These are phyloP conservation scores for Platyrinchus mystaceus DNA, from an alignment of 2,797 vertebrate genomes.

Conservation along the genomic window DNA sequence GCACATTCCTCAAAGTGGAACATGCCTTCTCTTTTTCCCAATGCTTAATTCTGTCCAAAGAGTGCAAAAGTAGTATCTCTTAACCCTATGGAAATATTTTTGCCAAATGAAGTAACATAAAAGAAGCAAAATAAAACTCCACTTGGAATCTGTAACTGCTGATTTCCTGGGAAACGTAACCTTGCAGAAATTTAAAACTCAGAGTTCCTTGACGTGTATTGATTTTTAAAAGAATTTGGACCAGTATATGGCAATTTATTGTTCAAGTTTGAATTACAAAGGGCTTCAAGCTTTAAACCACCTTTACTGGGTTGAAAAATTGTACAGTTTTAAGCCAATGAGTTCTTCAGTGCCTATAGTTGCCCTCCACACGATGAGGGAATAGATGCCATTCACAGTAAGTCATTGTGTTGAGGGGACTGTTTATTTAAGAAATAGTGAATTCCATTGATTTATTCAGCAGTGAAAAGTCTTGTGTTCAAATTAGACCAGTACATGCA, in stretches of 20 bases:
- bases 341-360: conserved; percentile 53
- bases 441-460: not conserved
- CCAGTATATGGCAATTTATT: not conserved
- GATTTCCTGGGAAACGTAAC: not conserved
- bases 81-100: not conserved
- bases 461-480: not conserved
- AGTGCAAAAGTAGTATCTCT: not conserved
- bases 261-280: conserved; percentile 11
- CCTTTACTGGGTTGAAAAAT: conserved; percentile 26
- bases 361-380: not conserved
- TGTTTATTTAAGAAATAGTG: not conserved
- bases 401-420: not conserved
- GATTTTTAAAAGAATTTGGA: not conserved
- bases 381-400: not conserved
- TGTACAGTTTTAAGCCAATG: conserved; percentile 30
- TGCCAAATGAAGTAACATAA: not conserved
- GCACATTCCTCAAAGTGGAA: not conserved
- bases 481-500: not conserved
- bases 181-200: not conserved
- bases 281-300: conserved; percentile 66
- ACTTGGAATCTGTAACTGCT: conserved; percentile 5
- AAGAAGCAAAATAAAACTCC: not conserved
- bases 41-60: conserved; percentile 21
- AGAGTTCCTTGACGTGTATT: not conserved
- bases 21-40: not conserved